Percentiles rank a stretch among this genome's conserved stretches.
These are phyloP conservation scores for Ranitomeya imitator DNA, from an alignment of 2,113 vertebrate species.

Conservation along the genomic window DNA sequence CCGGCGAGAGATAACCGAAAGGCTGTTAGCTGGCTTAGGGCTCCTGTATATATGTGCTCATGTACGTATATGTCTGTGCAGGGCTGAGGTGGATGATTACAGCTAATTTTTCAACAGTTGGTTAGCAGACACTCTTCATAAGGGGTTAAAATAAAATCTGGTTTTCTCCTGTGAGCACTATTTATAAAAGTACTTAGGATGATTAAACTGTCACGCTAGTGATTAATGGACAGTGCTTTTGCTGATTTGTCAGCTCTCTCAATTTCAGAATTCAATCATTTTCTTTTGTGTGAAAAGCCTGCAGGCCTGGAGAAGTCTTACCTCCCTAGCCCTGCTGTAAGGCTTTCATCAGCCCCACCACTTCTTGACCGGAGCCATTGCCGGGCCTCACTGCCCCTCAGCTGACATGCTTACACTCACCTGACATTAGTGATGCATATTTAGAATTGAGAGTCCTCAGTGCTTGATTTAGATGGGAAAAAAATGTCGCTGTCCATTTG, in stretches of 20 bases:
- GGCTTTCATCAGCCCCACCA: constrained; percentile 58
- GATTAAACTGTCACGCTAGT: constrained; percentile 76
- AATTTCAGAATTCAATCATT: constrained; percentile 73
- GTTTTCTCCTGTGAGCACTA: constrained; percentile 59
- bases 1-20: background rate
- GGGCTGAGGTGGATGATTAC: no score
- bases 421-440: constrained; percentile 42
- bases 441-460: no score
- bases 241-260: constrained; percentile 73
- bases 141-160: constrained; percentile 48
- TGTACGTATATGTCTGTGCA: background rate
- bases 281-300: constrained; percentile 63
- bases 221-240: constrained; percentile 71
- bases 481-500: no score
- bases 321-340: constrained; percentile 60
- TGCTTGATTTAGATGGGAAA: no score
- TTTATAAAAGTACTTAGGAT: constrained; percentile 63
- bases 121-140: background rate
- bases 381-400: constrained; percentile 61
- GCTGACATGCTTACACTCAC: constrained; percentile 64
- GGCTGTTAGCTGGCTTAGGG: background rate
- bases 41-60: background rate
- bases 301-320: constrained; percentile 61
- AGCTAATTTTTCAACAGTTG: constrained; percentile 4
- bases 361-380: constrained; percentile 62